Base-by-base conservation (phyloP, 53 echinoderm and acorn worm species). In the Astropecten irregularis region DNA sequence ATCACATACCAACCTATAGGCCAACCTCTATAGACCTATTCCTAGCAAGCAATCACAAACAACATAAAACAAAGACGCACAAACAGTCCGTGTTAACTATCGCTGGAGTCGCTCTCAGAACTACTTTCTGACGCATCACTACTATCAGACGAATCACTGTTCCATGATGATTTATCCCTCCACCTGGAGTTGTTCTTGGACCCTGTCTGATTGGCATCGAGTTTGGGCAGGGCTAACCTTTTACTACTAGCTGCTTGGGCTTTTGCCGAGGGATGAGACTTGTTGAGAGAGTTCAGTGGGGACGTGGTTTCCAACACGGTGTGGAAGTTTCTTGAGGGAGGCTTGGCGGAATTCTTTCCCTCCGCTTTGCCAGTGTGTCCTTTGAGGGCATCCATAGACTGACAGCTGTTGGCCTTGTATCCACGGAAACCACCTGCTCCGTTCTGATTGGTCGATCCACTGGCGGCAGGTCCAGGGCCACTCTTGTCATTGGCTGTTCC, bases 41-140 rank as follows among this genome's bases (percentile, higher is more conserved):
- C n/a, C n/a, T n/a, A n/a, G n/a, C n/a, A n/a, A n/a, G n/a, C n/a
- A n/a, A n/a, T n/a, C n/a, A n/a, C n/a, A n/a, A n/a, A n/a, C n/a
- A n/a, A n/a, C n/a, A n/a, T n/a, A n/a, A n/a, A n/a, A n/a, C n/a
- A n/a, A n/a, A n/a, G n/a, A n/a, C n/a, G n/a, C n/a, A n/a, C n/a
- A n/a, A n/a, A n/a, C n/a, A n/a, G n/a, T n/a, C n/a, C 42, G n/a
- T 4, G 62, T 29, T 62, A 79, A 46, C 62, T 62, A 29, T 85
- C 86, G 16, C 86, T 85, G n/a, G 86, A 74, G 28, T 73, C 65
- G 15, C 49, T 76, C 14, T 85, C 76, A 34, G 86, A 74, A 73
- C 86, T 85, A 76, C 86, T 85, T 64, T 85, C 86, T 35, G 82
- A 64, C 47, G 65, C 13, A 51, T 51, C 73, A 52, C 74, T 74